A percentile compares a stretch with the other conserved stretches of the same genome.
These are phyloP conservation scores for Cryptus armator DNA, from an alignment of 2,888 invertebrate species.

Conservation along the genomic window DNA sequence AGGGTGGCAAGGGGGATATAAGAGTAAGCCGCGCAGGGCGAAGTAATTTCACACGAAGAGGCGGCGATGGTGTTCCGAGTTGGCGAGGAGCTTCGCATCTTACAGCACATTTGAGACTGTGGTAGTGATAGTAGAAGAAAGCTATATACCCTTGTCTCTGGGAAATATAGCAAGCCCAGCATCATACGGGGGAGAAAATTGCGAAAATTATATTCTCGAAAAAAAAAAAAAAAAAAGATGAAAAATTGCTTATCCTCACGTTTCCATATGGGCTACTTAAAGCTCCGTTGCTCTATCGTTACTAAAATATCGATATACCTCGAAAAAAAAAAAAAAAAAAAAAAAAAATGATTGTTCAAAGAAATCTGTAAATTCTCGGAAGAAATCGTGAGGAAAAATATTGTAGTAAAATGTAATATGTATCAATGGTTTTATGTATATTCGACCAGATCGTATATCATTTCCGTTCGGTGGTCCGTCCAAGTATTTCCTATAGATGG, in stretches of 20 bases:
- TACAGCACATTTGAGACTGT: neutral
- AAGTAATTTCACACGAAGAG: conserved; percentile 84
- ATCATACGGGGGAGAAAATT: conserved; percentile 37
- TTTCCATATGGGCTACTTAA: neutral
- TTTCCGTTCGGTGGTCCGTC: conserved; percentile 32
- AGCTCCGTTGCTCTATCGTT: neutral
- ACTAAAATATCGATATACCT: conserved; percentile 3
- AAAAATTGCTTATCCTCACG: conserved; percentile 18
- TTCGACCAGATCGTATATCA: conserved; percentile 62
- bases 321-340: neutral
- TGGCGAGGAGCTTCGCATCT: conserved; percentile 72
- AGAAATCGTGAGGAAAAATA: conserved; percentile 30
- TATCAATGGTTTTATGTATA: conserved; percentile 59
- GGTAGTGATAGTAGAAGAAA: conserved; percentile 17
- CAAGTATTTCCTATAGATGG: conserved; percentile 54
- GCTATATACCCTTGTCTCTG: conserved; percentile 79
- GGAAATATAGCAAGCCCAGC: conserved; percentile 74
- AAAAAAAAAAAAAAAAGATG: conserved; percentile 34
- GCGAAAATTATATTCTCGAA: conserved; percentile 83
- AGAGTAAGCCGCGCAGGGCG: conserved; percentile 83
- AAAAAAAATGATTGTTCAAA: neutral
- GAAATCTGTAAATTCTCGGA: conserved; percentile 41
- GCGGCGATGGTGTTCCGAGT: conserved; percentile 67
- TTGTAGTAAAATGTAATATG: conserved; percentile 56
- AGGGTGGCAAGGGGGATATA: conserved; percentile 76